These are phyloP conservation scores for Euclidia mi DNA, from an alignment of 2,888 invertebrate genomes.

Conservation along the genomic window DNA sequence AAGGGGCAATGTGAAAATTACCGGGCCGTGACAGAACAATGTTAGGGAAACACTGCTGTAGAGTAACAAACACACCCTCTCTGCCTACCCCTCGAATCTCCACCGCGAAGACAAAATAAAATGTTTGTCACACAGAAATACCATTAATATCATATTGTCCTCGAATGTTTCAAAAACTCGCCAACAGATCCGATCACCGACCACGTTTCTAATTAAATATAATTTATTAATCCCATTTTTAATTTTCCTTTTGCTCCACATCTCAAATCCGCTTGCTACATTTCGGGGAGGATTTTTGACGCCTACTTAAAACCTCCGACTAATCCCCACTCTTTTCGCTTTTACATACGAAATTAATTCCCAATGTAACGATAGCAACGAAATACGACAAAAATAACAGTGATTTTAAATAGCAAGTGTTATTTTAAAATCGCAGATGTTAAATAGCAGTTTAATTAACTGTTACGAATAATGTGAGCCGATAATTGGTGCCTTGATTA, in stretches of 20 bases:
- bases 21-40: too few relatives aligned
- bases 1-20: too few relatives aligned
- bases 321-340: conserved; percentile 61
- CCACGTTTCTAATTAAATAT: not conserved
- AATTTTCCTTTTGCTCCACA: not conserved
- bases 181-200: too few relatives aligned
- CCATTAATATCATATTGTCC: too few relatives aligned
- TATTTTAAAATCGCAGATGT: not conserved
- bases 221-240: conserved; percentile 1
- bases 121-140: too few relatives aligned
- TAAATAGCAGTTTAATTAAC: not conserved
- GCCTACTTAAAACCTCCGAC: conserved; percentile 61
- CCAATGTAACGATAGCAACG: conserved; percentile 51
- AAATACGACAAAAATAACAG: not conserved
- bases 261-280: not conserved
- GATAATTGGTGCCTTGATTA: not conserved
- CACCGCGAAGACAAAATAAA: too few relatives aligned
- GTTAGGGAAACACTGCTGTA: too few relatives aligned
- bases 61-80: too few relatives aligned
- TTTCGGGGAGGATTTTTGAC: conserved; percentile 57
- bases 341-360: conserved; percentile 74
- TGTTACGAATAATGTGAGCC: not conserved
- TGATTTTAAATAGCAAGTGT: too few relatives aligned
- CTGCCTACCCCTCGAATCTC: too few relatives aligned
- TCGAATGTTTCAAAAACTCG: too few relatives aligned